Base-by-base conservation (phyloP, 2,888 invertebrate genomes). In the Sarcophaga caerulescens region DNA sequence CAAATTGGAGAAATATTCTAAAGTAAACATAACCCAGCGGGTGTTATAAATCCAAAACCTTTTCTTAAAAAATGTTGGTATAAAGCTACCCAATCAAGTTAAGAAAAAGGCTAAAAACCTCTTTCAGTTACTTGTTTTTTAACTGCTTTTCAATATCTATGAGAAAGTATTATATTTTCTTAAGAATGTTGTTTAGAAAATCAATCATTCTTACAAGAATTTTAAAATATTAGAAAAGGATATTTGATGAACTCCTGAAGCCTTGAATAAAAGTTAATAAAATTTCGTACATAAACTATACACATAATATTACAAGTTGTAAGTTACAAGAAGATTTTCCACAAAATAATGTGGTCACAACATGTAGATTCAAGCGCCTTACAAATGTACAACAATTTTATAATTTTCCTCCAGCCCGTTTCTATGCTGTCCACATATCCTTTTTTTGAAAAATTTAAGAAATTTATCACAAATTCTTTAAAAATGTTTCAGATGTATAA, bases 371-470 rank as follows among this genome's bases (percentile, higher is more conserved):
- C 10, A 70, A 17, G 57, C 2, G 2, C 3, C 6, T 47, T 21
- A 75, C 14, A 10, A 2, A 3, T 5, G 4, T 19, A 25, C 0
- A 12, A 59, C 0, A 57, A 25, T 59, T 19, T 57, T 5, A 57
- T 12, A 3, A 12, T n/a, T 59, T 4, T 59, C 1, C 6, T 1
- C 2, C 2, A 2, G 4, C 0, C 6, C 1, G n/a, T 59, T 17
- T 35, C 35, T 11, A 12, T 14, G 59, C 19, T 63, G 11, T 17
- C n/a, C 60, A 60, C n/a, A 77, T 77, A 68, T 78, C 63, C 63
- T 70, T 78, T 78, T 63, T 77, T 57, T 21, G 3, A 2, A 35
- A 35, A 65, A 44, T 11, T 44, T 10, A 63, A 63, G 1, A 19
- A 10, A 52, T 17, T n/a, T 3, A 17, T 6, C 2, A 63, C 25